A percentile compares a stretch with the other conserved stretches of the same genome.
phyloP scores from a whole-genome alignment of 1,140 invertebrate species.

The Drosophila elegans region DNA sequence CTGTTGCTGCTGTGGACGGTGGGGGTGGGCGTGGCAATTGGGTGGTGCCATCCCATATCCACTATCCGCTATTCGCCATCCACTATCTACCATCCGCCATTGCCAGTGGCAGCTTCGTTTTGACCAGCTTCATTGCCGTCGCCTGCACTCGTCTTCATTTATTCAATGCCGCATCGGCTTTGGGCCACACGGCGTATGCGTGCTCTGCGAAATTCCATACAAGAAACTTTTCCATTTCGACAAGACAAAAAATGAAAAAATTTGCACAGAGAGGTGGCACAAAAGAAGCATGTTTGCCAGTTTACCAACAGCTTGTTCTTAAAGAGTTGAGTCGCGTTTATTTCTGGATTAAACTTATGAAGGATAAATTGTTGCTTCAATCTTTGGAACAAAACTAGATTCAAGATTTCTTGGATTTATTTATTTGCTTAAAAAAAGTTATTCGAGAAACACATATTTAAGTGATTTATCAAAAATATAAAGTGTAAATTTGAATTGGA shows the following conservation, averaged over 20 bases:
- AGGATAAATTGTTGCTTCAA: no score
- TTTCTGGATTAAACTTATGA: slow-evolving; percentile 12
- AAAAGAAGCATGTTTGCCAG: slow-evolving; percentile 10
- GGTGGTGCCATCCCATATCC: slow-evolving; percentile 38
- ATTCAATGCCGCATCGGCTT: slow-evolving; percentile 66
- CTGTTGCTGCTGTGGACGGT: slow-evolving; percentile 18
- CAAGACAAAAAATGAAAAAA: slow-evolving; percentile 11
- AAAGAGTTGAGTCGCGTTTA: slow-evolving; percentile 4
- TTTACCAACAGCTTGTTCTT: slow-evolving; percentile 25
- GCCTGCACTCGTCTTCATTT: slow-evolving; percentile 68
- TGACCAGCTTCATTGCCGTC: slow-evolving; percentile 54
- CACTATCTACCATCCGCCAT: slow-evolving; percentile 27
- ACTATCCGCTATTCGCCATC: slow-evolving; percentile 3
- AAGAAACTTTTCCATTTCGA: slow-evolving; percentile 58
- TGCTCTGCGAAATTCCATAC: slow-evolving; percentile 57
- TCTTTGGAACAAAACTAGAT: no score
- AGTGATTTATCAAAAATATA: no score
- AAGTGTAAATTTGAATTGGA: no score
- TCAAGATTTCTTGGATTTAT: no score
- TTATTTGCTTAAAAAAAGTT: no score
- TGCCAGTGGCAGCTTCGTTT: slow-evolving; percentile 49
- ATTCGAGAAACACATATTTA: no score
- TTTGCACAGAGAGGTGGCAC: slow-evolving; percentile 23
- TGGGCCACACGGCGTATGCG: slow-evolving; percentile 73
- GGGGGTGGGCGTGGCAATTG: slow-evolving; percentile 24